These are phyloP conservation scores for Hippopotamyrus pictus DNA, from an alignment of 2,797 vertebrate genomes.

Conservation along the genomic window DNA sequence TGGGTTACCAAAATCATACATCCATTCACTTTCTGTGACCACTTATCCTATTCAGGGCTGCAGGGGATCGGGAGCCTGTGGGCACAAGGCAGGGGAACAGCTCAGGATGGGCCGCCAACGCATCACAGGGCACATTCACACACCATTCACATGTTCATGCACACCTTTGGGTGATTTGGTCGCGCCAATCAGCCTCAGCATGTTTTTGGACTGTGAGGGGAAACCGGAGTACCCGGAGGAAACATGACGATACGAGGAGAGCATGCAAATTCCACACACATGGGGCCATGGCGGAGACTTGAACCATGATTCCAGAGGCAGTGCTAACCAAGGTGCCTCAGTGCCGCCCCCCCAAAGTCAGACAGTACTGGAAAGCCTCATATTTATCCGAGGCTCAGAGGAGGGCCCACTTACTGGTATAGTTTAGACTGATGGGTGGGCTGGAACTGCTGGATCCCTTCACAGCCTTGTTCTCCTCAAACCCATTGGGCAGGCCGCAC, in stretches of 20 bases:
- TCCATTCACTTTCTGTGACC: neutral
- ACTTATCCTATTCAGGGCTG: neutral
- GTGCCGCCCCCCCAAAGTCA: neutral
- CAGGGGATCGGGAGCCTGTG: neutral
- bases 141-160: neutral
- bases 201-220: neutral
- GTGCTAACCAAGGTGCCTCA: neutral
- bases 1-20: neutral
- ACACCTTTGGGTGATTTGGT: neutral
- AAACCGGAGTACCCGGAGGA: neutral
- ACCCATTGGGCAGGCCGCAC: slow-evolving; percentile 82
- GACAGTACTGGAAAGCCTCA: neutral
- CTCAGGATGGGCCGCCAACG: neutral
- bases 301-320: neutral
- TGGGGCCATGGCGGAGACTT: neutral
- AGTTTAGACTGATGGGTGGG: slow-evolving; percentile 87
- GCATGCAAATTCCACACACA: neutral
- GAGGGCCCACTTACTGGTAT: slow-evolving; percentile 74
- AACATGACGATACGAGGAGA: neutral
- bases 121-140: neutral
- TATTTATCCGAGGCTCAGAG: neutral
- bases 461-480: slow-evolving; percentile 79
- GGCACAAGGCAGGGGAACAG: neutral
- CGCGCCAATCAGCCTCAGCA: neutral
- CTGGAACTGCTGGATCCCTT: slow-evolving; percentile 68